Conservation (phyloP, 2,113 vertebrate species). For the Brachyhypopomus gauderio region DNA sequence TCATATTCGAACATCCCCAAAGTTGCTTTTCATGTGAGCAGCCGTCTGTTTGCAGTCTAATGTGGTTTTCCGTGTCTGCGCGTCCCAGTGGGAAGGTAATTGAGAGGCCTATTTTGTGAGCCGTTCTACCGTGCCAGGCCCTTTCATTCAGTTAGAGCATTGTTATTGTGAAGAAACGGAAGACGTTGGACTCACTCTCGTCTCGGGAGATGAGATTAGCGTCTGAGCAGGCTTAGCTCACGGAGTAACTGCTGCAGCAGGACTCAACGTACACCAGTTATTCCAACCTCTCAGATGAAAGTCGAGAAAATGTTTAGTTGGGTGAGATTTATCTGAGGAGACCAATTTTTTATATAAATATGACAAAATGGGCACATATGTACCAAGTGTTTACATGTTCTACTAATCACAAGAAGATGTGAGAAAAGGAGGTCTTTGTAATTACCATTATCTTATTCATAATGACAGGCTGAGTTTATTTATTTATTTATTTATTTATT, state of each 20-base stretch:
- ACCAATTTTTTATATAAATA: no score
- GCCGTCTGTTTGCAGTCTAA: slow-evolving; percentile 75
- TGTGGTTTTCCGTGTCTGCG: slow-evolving; percentile 64
- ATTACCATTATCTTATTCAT: not conserved
- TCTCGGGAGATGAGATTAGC: slow-evolving; percentile 74
- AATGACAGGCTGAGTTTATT: not conserved
- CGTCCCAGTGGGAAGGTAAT: slow-evolving; percentile 74
- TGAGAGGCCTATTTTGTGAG: slow-evolving; percentile 75
- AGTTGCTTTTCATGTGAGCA: slow-evolving; percentile 77
- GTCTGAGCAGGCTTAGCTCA: slow-evolving; percentile 64
- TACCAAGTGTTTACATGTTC: not conserved
- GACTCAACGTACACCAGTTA: slow-evolving; percentile 65
- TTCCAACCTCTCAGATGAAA: slow-evolving; percentile 39
- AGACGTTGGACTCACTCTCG: slow-evolving; percentile 75
- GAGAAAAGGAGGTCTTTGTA: not conserved
- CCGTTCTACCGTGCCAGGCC: slow-evolving; percentile 67
- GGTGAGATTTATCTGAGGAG: not conserved
- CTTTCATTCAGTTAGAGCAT: slow-evolving; percentile 77
- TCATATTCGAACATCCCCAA: slow-evolving; percentile 77
- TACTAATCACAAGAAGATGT: not conserved
- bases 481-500: slow-evolving; percentile 65
- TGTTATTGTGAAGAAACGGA: slow-evolving; percentile 81
- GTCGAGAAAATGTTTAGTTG: not conserved
- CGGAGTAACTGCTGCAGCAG: slow-evolving; percentile 64
- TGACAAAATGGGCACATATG: not conserved